Percentiles rank a stretch among this genome's conserved stretches.
Conservation (phyloP, 2,888 invertebrate species). For the Theretra japonica region DNA sequence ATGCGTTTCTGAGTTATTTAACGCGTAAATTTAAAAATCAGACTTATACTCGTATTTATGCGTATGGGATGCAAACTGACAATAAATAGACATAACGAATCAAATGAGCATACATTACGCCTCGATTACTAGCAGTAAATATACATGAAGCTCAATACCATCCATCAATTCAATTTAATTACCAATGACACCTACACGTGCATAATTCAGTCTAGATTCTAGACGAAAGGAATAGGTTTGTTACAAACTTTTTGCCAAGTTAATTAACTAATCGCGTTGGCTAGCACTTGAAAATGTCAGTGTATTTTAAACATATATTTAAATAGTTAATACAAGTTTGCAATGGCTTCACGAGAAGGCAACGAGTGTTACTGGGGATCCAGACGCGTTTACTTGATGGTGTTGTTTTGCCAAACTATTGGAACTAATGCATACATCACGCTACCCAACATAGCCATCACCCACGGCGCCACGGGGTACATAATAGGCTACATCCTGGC, state of each 20-base stretch:
- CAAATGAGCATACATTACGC: neutral
- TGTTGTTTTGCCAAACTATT: constrained; percentile 58
- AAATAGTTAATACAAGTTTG: neutral
- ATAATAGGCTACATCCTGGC: constrained; percentile 47
- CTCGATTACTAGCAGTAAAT: neutral
- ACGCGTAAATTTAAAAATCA: neutral
- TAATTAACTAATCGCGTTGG: constrained; percentile 4
- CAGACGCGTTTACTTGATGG: constrained; percentile 50
- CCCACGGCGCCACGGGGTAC: constrained; percentile 58
- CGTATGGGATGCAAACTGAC: neutral
- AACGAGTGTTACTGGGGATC: constrained; percentile 41
- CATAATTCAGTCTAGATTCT: neutral
- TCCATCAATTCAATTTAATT: neutral
- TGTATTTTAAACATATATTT: neutral
- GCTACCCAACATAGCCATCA: constrained; percentile 54
- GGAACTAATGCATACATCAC: constrained; percentile 52
- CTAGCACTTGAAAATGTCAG: constrained; percentile 6
- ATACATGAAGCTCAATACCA: neutral
- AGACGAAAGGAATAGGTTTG: neutral
- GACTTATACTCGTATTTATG: too few species aligned
- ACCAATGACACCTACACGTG: neutral
- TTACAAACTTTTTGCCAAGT: neutral
- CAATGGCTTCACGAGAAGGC: neutral
- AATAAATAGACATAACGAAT: neutral
- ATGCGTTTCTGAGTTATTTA: neutral